Evolutionary conservation across 2,888 invertebrate genomes (phyloP), one percentile per base, ranked within the genome.

Genomic region (Cheilosia impressa): DNA sequence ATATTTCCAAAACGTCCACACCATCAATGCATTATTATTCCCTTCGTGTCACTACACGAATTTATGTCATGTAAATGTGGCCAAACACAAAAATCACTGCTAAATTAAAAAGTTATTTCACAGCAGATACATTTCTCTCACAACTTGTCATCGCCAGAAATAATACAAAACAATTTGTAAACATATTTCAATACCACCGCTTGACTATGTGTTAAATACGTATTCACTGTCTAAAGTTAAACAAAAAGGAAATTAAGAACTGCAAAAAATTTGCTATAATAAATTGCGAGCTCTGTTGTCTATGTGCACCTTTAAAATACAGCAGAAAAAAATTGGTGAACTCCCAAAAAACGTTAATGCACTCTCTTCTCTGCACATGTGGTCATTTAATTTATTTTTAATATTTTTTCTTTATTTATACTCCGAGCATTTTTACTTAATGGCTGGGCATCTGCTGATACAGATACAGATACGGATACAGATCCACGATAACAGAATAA

Each of bases 131-230:
- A 4, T 15, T 47, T 47, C 7, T n/a, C 4, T 13, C 24, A 10
- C 6, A 24, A 71, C 57, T 34, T 66, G 62, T 77, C 77, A 77
- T 77, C 69, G 77, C 77, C 77, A 22, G 55, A 77, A 77, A 77
- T 77, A 50, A 31, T 38, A 53, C 52, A 45, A 62, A 68, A 47
- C 34, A 9, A 45, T 31, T 31, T 38, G 45, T 66, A 57, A 57
- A 38, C n/a, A 58, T 38, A 66, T 66, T 47, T 65, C 55, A 63
- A 27, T 31, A 27, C 58, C 19, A n/a, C 27, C 15, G 68, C 27
- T 58, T 13, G n/a, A 38, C 13, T 50, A 22, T 58, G 47, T 63
- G 41, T 73, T 73, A 76, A 76, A 68, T 75, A 50, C 69, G 53
- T 68, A 55, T 69, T 62, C 69, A 38, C 17, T 43, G 17, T n/a